Percentiles rank a stretch among this genome's conserved stretches.
Conservation (phyloP, 2,113 vertebrate genomes). For the Pteruthius melanotis region DNA sequence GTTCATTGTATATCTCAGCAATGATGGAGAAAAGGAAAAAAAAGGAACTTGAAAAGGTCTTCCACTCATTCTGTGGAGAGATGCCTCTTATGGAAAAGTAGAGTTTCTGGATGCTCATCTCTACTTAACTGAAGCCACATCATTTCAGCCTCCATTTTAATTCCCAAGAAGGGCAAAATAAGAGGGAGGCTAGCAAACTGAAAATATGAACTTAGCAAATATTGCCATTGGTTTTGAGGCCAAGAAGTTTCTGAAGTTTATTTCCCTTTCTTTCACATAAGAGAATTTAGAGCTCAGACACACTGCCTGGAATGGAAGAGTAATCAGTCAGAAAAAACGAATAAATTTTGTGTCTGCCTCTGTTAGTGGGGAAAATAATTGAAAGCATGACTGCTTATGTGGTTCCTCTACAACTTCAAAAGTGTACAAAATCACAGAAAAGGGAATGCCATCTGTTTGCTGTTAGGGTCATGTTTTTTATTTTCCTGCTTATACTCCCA, state of each 20-base stretch:
- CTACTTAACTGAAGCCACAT: conserved; percentile 33
- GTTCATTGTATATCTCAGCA: neutral
- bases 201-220: conserved; percentile 50
- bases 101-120: neutral
- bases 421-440: conserved; percentile 66
- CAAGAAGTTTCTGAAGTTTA: conserved; percentile 51
- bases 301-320: conserved; percentile 56
- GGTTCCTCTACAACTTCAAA: conserved; percentile 74
- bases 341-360: conserved; percentile 71
- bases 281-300: conserved; percentile 57
- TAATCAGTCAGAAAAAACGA: conserved; percentile 72
- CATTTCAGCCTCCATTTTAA: neutral
- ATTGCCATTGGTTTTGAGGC: conserved; percentile 45
- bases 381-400: conserved; percentile 74
- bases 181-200: conserved; percentile 18
- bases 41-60: neutral
- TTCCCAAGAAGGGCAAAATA: neutral
- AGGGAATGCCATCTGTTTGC: conserved; percentile 75
- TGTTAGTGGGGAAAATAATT: conserved; percentile 73
- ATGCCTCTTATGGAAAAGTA: neutral
- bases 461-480: conserved; percentile 73
- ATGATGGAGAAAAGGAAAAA: neutral
- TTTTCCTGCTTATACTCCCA: conserved; percentile 68
- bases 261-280: conserved; percentile 56
- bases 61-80: neutral